phyloP scores from a whole-genome alignment of 2,113 vertebrate genomes.

The Odontesthes bonariensis region DNA sequence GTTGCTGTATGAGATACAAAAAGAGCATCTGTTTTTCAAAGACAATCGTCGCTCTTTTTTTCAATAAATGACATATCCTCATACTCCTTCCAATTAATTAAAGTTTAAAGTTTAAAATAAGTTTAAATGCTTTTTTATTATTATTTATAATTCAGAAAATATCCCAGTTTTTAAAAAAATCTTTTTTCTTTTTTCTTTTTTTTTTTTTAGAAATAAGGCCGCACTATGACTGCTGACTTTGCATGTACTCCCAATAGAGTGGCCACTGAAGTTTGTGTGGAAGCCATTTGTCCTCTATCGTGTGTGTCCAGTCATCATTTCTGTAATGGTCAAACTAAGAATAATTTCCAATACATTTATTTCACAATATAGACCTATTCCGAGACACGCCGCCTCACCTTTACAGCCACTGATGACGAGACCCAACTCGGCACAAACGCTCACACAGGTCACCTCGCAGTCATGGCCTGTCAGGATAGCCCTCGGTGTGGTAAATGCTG shows the following conservation, averaged over 20 bases:
- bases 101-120: too few species aligned
- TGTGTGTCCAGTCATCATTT: neutral
- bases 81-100: too few species aligned
- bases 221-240: too few species aligned
- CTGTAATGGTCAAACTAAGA: neutral
- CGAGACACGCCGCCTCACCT: constrained; percentile 80
- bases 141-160: too few species aligned
- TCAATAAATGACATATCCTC: too few species aligned
- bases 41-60: too few species aligned
- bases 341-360: neutral
- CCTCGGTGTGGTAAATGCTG: constrained; percentile 90
- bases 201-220: neutral
- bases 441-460: constrained; percentile 93
- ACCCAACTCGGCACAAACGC: constrained; percentile 95
- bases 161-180: too few species aligned
- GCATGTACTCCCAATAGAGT: neutral
- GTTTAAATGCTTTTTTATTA: too few species aligned
- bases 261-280: too few species aligned
- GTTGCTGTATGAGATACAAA: too few species aligned
- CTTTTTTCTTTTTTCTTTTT: neutral
- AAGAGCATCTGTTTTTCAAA: too few species aligned
- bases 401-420: constrained; percentile 96
- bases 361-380: neutral
- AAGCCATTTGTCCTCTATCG: neutral
- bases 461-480: constrained; percentile 96